Evolutionary conservation across 2,113 vertebrate species (phyloP), one percentile per base, ranked within the genome.

Genomic region (Colinus virginianus): DNA sequence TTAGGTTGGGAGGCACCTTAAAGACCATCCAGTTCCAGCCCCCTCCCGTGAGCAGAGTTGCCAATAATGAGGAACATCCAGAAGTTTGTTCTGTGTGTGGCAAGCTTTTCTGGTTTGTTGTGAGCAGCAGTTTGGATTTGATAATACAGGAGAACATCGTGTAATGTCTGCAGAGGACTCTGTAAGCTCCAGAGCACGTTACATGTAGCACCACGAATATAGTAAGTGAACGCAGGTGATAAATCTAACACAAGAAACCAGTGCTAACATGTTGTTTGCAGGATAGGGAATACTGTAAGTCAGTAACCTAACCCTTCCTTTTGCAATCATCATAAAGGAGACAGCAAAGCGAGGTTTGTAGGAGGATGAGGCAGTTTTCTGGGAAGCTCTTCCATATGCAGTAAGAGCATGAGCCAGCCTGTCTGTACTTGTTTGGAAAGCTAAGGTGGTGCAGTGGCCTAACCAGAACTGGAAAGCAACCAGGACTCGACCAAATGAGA

Each of bases 221-320:
- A 18, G 28, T 20, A 13, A 9, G 3, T 46, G 34, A 45, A 51
- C 46, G 22, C 45, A 61, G 63, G 28, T 69, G 43, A 56, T 51
- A 79, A 82, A 78, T 48, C 5, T 72, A 70, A 49, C 36, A 58
- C 20, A 90, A 53, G 63, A 87, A 95, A 58, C 9, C 26, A 61
- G 9, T 48, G 55, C 45, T 84, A 7, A 89, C 53, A 42, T 18
- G 18, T 34, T 71, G n/a, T 82, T 40, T 90, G 43, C 48, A 46
- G 32, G 23, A 20, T 63, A 34, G 7, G 62, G 58, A 91, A 59
- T 46, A 38, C n/a, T 19, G 9, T 38, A 42, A 68, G 46, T 58
- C 18, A 45, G 46, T 45, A 36, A 58, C 25, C 32, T 68, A 46
- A 76, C 43, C 43, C 81, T 85, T 72, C 9, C 62, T 85, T 79